Conservation (phyloP, 1,140 invertebrate genomes). For the Artemia franciscana region DNA sequence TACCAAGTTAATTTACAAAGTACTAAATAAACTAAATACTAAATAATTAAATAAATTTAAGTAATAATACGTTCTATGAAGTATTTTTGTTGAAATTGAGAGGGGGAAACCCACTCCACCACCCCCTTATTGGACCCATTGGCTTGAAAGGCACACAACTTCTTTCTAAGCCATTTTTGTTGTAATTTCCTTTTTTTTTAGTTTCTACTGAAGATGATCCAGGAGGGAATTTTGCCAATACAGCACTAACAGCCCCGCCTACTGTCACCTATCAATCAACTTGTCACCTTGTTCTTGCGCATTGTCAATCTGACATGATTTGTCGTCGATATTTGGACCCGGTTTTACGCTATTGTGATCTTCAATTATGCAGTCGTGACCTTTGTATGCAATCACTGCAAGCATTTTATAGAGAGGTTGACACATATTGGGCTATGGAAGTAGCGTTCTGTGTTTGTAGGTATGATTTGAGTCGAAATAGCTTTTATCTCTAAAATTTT, state of each 20-base stretch:
- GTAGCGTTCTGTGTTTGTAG: conserved; percentile 79
- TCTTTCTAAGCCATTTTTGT: too few species aligned
- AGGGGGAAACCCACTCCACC: too few species aligned
- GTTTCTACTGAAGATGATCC: not conserved
- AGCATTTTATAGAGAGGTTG: conserved; percentile 51
- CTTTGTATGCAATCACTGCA: conserved; percentile 67
- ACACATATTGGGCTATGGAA: conserved; percentile 52
- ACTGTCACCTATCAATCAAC: conserved; percentile 35
- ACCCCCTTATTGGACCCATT: too few species aligned
- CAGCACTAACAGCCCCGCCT: not conserved
- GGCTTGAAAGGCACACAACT: too few species aligned
- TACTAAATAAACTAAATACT: too few species aligned
- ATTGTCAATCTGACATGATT: conserved; percentile 45
- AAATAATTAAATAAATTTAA: too few species aligned
- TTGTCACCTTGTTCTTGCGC: conserved; percentile 44
- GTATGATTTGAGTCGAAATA: too few species aligned
- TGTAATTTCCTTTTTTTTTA: too few species aligned
- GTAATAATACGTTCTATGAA: too few species aligned
- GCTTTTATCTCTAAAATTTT: too few species aligned
- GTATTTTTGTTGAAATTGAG: too few species aligned
- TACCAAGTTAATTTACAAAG: too few species aligned
- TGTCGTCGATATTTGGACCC: conserved; percentile 42
- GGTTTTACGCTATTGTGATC: conserved; percentile 51
- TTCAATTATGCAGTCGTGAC: conserved; percentile 40
- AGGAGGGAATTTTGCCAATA: not conserved